phyloP scores from a whole-genome alignment of 2,797 vertebrate genomes.

The Anguilla pacifica region DNA sequence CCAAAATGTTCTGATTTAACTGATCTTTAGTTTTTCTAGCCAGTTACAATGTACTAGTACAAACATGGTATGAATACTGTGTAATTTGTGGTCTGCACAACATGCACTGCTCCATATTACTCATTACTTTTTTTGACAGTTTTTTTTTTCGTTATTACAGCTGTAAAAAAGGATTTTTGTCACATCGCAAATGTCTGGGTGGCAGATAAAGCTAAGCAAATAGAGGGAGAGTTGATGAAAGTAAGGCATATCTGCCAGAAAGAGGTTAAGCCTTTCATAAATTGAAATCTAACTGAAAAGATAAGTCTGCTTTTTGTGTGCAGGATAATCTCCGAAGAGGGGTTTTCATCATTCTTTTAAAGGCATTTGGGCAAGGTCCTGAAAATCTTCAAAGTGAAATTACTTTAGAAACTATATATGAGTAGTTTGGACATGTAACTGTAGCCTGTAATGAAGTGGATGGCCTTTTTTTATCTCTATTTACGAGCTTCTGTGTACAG shows the following conservation, averaged over 20 bases:
- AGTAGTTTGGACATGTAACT: not conserved
- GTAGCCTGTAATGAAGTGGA: not conserved
- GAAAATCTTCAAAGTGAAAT: not conserved
- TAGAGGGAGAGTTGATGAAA: constrained; percentile 35
- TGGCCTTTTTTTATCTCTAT: not conserved
- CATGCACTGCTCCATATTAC: constrained; percentile 52
- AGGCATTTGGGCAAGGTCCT: not conserved
- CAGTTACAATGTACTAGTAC: constrained; percentile 7
- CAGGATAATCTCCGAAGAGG: constrained; percentile 42
- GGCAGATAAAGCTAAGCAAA: not conserved
- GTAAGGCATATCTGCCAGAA: constrained; percentile 1
- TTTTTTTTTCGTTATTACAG: constrained; percentile 48
- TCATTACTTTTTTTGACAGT: constrained; percentile 47
- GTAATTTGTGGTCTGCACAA: constrained; percentile 55
- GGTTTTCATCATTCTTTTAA: constrained; percentile 58
- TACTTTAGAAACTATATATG: not conserved
- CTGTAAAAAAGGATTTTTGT: constrained; percentile 70
- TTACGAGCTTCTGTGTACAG: not conserved
- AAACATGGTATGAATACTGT: constrained; percentile 57
- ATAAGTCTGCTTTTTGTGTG: constrained; percentile 22
- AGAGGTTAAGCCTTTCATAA: constrained; percentile 28
- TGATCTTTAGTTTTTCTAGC: constrained; percentile 8
- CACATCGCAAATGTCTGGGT: constrained; percentile 61
- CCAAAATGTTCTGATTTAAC: not conserved
- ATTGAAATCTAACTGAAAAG: constrained; percentile 21